These are phyloP conservation scores for Mycetomoellerius zeteki DNA, from an alignment of 1,140 invertebrate species.

Conservation along the genomic window DNA sequence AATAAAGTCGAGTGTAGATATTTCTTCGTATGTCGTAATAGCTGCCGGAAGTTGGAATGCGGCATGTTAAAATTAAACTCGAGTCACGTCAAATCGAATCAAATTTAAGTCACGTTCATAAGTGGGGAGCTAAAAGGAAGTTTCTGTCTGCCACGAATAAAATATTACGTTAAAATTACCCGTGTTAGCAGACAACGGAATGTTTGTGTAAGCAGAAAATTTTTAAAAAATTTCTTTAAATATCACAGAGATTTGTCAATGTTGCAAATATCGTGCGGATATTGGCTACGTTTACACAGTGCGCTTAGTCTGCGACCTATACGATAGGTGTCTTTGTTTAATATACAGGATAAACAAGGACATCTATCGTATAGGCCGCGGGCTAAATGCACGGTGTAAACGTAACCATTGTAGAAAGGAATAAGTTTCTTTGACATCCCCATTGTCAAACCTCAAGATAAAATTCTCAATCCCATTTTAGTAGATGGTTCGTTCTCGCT, in stretches of 20 bases:
- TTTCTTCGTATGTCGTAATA: neutral
- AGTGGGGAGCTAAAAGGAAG: neutral
- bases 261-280: neutral
- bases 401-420: neutral
- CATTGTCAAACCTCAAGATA: neutral
- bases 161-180: neutral
- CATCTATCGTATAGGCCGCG: too few species aligned
- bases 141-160: constrained; percentile 10
- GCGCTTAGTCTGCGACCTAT: too few species aligned
- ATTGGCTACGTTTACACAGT: too few species aligned
- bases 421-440: neutral
- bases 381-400: too few species aligned
- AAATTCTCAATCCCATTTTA: constrained; percentile 25
- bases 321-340: too few species aligned
- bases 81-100: constrained; percentile 33
- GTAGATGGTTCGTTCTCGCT: neutral
- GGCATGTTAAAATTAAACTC: constrained; percentile 46
- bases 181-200: neutral
- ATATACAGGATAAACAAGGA: too few species aligned
- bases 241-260: neutral
- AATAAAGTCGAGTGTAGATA: neutral
- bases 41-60: constrained; percentile 18
- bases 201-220: neutral
- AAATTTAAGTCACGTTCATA: constrained; percentile 37
- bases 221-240: neutral